Evolutionary conservation across 2,888 invertebrate species (phyloP), one percentile per base, ranked within the genome.

Genomic region (Pogonocherus hispidulus): DNA sequence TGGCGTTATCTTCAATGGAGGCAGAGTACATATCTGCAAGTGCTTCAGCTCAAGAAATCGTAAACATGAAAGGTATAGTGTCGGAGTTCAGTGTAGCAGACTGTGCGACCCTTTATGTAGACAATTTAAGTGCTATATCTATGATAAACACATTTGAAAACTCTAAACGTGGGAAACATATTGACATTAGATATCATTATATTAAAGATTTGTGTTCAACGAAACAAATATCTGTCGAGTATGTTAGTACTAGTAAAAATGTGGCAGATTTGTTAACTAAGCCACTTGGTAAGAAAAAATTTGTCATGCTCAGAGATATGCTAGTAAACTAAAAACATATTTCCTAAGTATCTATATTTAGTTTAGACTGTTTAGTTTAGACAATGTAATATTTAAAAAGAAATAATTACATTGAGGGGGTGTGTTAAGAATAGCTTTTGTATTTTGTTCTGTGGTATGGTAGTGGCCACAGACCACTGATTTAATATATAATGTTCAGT

Each of bases 1-100:
- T 74, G 2, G 73, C 70, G 2, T 51, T 73, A 9, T 72, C 72
- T 4, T 69, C 72, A 19, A 70, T 71, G 67, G 49, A 49, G 14
- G 20, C 49, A 9, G 49, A 49, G 22, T 49, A 49, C 18, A 22
- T 49, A 8, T 9, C 49, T n/a, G 22, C 22, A 9, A 22, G 11
- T 0, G 5, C 18, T 2, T 11, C 49, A 49, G 20, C 23, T 22
- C 22, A 20, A 22, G 49, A 49, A 49, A 2, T 49, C 4, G 11
- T 49, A 14, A 41, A 41, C 16, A 1, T 19, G 20, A n/a, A 49
- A 49, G n/a, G 49, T 22, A 9, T 49, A 16, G 3, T 49, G 11
- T 9, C 5, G 20, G 22, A 49, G 8, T 49, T 41, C 16, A 41
- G 11, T 41, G 4, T 14, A n/a, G 8, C 4, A 11, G 22, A 22